Evolutionary conservation across 2,797 vertebrate species (phyloP), one percentile per base, ranked within the genome.

Genomic region (Neosalanx taihuensis): DNA sequence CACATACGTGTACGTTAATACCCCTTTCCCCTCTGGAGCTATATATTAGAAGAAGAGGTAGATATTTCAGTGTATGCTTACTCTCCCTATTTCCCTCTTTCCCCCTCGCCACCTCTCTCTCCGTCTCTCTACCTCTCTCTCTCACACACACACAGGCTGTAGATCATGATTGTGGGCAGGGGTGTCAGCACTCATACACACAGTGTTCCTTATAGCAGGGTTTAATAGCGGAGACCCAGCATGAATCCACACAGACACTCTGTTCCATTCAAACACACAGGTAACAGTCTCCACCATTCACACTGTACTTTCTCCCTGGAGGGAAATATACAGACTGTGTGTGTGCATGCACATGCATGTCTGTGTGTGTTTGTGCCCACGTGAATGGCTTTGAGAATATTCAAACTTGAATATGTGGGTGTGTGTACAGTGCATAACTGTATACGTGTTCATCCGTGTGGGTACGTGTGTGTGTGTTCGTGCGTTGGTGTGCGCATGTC

Each of bases 221-320:
- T 92, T 92, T 92, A 93, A 90, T 92, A 89, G 87, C 89, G 89
- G 84, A 87, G 85, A 88, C 87, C 84, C 88, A 87, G 88, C 87
- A 88, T 90, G 90, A 92, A 88, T 87, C 86, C 87, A 89, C 83
- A 87, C 89, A 91, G 89, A 90, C 88, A 88, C 89, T 90, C 88
- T 91, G 89, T 88, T 92, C 85, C 83, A 89, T 84, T 87, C 89
- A 86, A 85, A 83, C 80, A 84, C 82, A 49, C 79, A 79, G 75
- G 74, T 78, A 85, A 83, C 82, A 85, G 82, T 67, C 77, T 60
- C 37, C 33, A 82, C 85, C 88, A 89, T 89, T 91, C 90, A 90
- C 79, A 75, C 30, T 61, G 60, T 80, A 81, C 79, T 84, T 73
- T 76, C 75, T 71, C 74, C 65, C 76, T 70, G 33, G 69, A 80